Conservation (phyloP, 2,888 invertebrate genomes). For the Cryptus armator region DNA sequence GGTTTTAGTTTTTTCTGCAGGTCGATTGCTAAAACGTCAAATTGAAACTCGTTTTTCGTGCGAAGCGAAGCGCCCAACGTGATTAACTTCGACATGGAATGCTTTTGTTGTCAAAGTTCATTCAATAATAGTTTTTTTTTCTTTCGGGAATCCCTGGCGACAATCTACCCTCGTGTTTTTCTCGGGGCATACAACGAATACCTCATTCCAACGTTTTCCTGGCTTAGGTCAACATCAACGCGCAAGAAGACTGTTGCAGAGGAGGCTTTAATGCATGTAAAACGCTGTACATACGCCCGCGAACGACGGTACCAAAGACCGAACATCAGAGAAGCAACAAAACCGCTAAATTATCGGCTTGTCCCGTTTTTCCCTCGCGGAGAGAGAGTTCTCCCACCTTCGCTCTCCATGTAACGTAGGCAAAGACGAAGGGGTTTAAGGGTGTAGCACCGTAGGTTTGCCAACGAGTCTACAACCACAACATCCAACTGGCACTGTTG, state of each 20-base stretch:
- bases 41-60: not conserved
- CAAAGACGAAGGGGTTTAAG: slow-evolving; percentile 53
- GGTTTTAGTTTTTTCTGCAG: not conserved
- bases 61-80: no score
- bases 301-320: slow-evolving; percentile 68
- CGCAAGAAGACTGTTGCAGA: slow-evolving; percentile 38
- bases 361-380: slow-evolving; percentile 71
- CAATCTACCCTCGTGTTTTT: not conserved
- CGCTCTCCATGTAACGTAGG: slow-evolving; percentile 39
- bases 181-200: slow-evolving; percentile 5
- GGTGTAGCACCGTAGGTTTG: slow-evolving; percentile 57
- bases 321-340: slow-evolving; percentile 76
- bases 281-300: slow-evolving; percentile 73
- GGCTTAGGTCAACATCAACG: slow-evolving; percentile 31
- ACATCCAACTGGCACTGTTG: slow-evolving; percentile 39
- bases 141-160: not conserved
- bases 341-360: slow-evolving; percentile 81
- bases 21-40: not conserved
- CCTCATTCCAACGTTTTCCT: slow-evolving; percentile 25
- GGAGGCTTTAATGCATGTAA: slow-evolving; percentile 79
- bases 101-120: slow-evolving; percentile 12
- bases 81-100: not conserved
- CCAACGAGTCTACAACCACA: slow-evolving; percentile 36
- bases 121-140: not conserved
- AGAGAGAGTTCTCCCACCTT: slow-evolving; percentile 1